Conservation (phyloP, 2,888 invertebrate genomes). For the Tiphia femorata region DNA sequence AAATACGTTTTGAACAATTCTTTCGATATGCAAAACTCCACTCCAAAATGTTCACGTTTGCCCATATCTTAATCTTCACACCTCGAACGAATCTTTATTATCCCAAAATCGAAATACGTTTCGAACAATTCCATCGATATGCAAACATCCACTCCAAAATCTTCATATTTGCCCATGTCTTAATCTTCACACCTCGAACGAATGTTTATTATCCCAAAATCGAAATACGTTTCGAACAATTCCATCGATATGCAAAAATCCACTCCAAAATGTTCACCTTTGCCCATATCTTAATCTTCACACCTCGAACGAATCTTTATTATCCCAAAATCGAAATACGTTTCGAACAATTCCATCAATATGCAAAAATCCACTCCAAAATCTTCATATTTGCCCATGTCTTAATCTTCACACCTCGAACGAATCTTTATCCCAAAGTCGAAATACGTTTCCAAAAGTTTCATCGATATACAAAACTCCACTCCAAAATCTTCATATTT, state of each 20-base stretch:
- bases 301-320: conserved; percentile 1
- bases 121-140: not conserved
- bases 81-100: no score
- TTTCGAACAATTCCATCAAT: not conserved
- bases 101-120: no score
- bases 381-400: not conserved
- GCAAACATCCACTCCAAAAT: conserved; percentile 2
- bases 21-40: no score
- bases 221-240: no score
- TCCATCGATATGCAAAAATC: not conserved
- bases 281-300: not conserved
- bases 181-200: no score
- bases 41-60: no score
- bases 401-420: not conserved
- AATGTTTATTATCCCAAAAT: no score
- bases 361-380: not conserved
- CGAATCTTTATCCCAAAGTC: conserved; percentile 1
- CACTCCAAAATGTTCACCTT: conserved; percentile 1
- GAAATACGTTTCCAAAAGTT: no score
- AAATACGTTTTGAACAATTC: no score
- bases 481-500: not conserved
- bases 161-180: no score
- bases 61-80: no score
- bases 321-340: no score
- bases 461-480: not conserved